Evolutionary conservation across 2,888 invertebrate species (phyloP), one percentile per base, ranked within the genome.

Genomic region (Dynastes grantii): DNA sequence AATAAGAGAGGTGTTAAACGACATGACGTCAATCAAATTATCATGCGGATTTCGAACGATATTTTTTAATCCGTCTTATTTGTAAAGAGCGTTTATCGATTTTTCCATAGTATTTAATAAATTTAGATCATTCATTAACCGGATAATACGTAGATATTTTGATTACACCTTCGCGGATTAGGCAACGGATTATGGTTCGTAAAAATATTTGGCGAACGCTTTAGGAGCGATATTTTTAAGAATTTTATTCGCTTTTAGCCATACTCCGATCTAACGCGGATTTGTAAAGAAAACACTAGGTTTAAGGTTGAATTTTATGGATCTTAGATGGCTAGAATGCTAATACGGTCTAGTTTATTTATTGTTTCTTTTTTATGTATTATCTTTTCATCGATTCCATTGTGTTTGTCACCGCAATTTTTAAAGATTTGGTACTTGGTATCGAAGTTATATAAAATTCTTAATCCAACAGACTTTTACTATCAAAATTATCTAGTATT

Each of bases 51-150:
- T 55, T 22, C 16, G 22, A 22, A 8, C 22, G 55, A 22, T 22
- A 55, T 22, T 55, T 55, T 55, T 55, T 55, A 55, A 55, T 55
- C 55, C 22, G n/a, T 22, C 22, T 6, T 55, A 55, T 55, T 55
- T 55, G 22, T 22, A 55, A 55, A 55, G 22, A 22, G 16, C n/a
- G 22, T 55, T 55, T 27, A 22, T 55, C 55, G 22, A 55, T 8
- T 45, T 22, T 55, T 55, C 55, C 55, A 22, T 55, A 55, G 55
- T 55, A 55, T 55, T 16, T 55, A 55, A 55, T 55, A 55, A 8
- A 55, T 55, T 22, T 55, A 55, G 55, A 55, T 55, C 55, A 55
- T 55, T 55, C 55, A 55, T 55, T 22, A 55, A 22, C 16, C 22
- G 55, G 22, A 55, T 55, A 9, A 55, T 55, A 22, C 8, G 22